These are phyloP conservation scores for Congeria kusceri DNA, from an alignment of 2,888 invertebrate genomes.

Conservation along the genomic window DNA sequence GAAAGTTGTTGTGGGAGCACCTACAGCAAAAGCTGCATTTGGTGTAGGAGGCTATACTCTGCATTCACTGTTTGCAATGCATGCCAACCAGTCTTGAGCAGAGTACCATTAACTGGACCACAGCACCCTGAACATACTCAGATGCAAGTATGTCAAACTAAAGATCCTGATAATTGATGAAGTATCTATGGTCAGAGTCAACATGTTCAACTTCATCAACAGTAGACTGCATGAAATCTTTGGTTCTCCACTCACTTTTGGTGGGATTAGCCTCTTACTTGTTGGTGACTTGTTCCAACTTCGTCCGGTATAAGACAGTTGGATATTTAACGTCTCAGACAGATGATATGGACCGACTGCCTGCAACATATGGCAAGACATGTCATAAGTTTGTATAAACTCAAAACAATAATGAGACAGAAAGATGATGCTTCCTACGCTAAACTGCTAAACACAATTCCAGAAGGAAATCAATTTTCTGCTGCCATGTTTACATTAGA, in stretches of 20 bases:
- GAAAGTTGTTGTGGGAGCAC: conserved; percentile 19
- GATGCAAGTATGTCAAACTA: conserved; percentile 22
- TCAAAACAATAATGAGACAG: conserved; percentile 1
- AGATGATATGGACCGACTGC: not conserved
- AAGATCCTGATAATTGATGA: conserved; percentile 42
- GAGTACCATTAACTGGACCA: conserved; percentile 18
- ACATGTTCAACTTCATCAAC: conserved; percentile 31
- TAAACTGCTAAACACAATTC: not conserved
- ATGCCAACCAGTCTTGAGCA: conserved; percentile 22
- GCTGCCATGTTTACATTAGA: not conserved
- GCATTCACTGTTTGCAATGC: conserved; percentile 19
- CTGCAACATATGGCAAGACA: not conserved
- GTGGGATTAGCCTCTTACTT: not conserved
- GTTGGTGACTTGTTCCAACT: conserved; percentile 11
- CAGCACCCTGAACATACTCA: conserved; percentile 16
- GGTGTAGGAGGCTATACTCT: conserved; percentile 13
- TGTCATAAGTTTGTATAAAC: not conserved
- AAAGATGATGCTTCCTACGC: conserved; percentile 2
- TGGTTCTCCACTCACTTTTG: not conserved
- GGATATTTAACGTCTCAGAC: not conserved
- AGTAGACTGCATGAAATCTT: conserved; percentile 2
- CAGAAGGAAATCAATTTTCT: not conserved
- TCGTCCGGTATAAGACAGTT: not conserved
- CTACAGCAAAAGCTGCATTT: conserved; percentile 24
- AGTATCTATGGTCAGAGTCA: conserved; percentile 23